Percentiles rank a stretch among this genome's conserved stretches.
Conservation (phyloP, 2,113 vertebrate species). For the Plestiodon gilberti region DNA sequence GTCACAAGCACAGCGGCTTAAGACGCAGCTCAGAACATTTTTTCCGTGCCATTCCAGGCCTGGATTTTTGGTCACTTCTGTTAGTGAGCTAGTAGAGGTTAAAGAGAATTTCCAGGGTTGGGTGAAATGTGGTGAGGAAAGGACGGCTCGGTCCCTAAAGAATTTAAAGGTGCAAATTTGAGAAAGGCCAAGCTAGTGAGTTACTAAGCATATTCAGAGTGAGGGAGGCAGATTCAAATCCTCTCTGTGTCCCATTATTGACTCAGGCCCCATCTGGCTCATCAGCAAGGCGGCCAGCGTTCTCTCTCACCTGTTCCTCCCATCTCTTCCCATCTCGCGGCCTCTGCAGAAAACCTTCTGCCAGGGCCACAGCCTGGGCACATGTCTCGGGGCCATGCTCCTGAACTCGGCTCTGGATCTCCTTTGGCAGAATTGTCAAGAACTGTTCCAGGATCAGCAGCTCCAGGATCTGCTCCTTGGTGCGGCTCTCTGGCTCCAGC, state of each 20-base stretch:
- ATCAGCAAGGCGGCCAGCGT: neutral
- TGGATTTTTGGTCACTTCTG: neutral
- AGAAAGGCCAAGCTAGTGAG: neutral
- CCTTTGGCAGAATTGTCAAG: slow-evolving; percentile 58
- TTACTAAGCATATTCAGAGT: neutral
- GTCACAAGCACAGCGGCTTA: neutral
- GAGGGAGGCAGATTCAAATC: neutral
- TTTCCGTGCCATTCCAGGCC: neutral
- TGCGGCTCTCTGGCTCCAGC: neutral
- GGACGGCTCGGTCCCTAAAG: neutral
- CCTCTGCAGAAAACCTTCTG: slow-evolving; percentile 60
- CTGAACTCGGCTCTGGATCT: slow-evolving; percentile 53
- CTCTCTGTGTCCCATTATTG: neutral
- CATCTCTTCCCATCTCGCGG: slow-evolving; percentile 5
- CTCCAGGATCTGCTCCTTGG: slow-evolving; percentile 57
- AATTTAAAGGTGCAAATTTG: neutral
- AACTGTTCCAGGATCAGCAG: slow-evolving; percentile 64
- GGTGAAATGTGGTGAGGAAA: neutral
- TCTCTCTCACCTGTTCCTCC: slow-evolving; percentile 2
- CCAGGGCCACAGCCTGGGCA: slow-evolving; percentile 59
- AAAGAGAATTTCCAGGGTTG: neutral
- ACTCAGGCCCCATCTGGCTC: neutral
- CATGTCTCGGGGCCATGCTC: slow-evolving; percentile 42
- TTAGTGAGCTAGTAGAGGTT: neutral
- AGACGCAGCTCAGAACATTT: neutral